These are phyloP conservation scores for Pollenia labialis DNA, from an alignment of 2,888 invertebrate genomes.

Conservation along the genomic window DNA sequence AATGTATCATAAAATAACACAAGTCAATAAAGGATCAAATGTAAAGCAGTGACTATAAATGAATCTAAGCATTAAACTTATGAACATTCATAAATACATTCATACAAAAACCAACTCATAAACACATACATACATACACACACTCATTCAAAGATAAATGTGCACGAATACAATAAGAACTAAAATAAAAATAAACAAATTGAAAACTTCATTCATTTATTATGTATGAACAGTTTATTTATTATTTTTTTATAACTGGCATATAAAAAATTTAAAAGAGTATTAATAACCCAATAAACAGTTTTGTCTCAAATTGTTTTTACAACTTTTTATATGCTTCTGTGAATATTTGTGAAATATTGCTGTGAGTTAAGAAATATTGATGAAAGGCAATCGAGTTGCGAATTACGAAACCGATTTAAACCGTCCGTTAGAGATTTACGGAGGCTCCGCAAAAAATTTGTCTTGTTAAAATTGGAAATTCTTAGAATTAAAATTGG, in stretches of 20 bases:
- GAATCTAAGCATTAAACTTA: conserved; percentile 21
- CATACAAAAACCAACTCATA: background rate
- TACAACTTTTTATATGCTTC: no score
- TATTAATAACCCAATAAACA: conserved; percentile 20
- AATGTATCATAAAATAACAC: conserved; percentile 57
- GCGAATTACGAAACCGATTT: background rate
- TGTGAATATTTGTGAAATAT: no score
- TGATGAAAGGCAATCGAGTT: no score
- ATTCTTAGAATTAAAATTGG: no score
- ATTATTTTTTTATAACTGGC: conserved; percentile 47
- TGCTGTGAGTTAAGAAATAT: no score
- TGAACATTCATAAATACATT: conserved; percentile 21
- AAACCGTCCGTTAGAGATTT: background rate
- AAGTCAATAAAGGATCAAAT: conserved; percentile 68
- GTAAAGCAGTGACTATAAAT: conserved; percentile 36
- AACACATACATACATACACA: conserved; percentile 6
- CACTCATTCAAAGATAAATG: background rate
- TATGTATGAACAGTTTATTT: conserved; percentile 62
- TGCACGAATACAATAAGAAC: conserved; percentile 23
- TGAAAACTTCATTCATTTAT: conserved; percentile 46
- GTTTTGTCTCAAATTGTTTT: background rate
- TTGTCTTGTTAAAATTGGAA: no score
- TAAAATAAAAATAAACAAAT: conserved; percentile 53
- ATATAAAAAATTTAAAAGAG: conserved; percentile 23
- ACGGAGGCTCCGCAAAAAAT: no score